Percentiles rank a stretch among this genome's conserved stretches.
Conservation (phyloP, 2,797 vertebrate genomes). For the Pipistrellus pygmaeus region DNA sequence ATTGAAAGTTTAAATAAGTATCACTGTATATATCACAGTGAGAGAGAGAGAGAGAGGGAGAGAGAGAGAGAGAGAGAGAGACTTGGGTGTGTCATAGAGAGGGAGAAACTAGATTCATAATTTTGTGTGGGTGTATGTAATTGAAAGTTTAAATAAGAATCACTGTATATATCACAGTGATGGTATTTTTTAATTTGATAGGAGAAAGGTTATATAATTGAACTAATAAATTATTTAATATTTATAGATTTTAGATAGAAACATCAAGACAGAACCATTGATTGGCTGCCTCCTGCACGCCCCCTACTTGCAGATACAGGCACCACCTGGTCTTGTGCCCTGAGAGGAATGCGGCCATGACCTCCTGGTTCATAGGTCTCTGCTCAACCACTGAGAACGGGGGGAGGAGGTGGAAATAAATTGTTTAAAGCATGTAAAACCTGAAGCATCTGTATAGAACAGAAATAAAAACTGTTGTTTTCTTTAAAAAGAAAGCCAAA, state of each 20-base stretch:
- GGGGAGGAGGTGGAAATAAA: not conserved
- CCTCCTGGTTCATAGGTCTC: too few species aligned
- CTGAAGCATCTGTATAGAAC: not conserved
- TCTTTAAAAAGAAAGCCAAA: not conserved
- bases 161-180: not conserved
- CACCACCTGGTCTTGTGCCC: too few species aligned
- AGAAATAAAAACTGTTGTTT: not conserved
- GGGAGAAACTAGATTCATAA: not conserved
- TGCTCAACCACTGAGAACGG: too few species aligned
- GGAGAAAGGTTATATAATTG: not conserved
- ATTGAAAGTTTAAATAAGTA: not conserved
- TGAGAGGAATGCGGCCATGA: too few species aligned
- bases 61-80: not conserved
- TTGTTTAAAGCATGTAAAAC: slow-evolving; percentile 21
- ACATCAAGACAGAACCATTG: too few species aligned
- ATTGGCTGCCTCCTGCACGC: too few species aligned
- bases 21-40: not conserved
- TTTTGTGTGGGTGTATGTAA: not conserved
- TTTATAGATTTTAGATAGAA: too few species aligned
- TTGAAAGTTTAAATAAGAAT: not conserved
- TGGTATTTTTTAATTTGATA: not conserved
- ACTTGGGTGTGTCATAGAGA: not conserved
- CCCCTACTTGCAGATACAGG: too few species aligned
- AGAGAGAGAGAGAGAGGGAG: not conserved
- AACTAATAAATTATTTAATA: slow-evolving; percentile 9